Evolutionary conservation across 2,113 vertebrate genomes (phyloP), one percentile per base, ranked within the genome.

Genomic region (Anolis sagrei): DNA sequence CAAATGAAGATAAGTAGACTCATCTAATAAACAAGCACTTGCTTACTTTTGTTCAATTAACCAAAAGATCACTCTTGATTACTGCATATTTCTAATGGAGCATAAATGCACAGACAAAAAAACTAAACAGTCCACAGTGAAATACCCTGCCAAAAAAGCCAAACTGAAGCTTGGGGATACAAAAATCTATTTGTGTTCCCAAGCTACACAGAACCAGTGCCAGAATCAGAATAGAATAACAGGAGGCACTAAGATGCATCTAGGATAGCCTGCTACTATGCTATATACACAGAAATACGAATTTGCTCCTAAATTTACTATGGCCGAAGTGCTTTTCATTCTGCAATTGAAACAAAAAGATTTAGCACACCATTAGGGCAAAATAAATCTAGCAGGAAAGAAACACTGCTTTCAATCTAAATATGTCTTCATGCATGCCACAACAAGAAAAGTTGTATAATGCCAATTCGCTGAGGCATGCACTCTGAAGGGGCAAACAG

Each of bases 121-220:
- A 44, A 90, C 3, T 3, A 81, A 44, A 82, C 36, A 32, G 72
- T 1, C 32, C 85, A 84, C 77, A 80, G 1, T 11, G 73, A 3
- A 21, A 9, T 74, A 64, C 32, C 44, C 48, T 0, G 1, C 29
- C 27, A 85, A 88, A 36, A 83, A 87, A 81, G 88, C 39, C 85
- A 49, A 39, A 77, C 27, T 72, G 68, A 27, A 54, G 21, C 32
- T 25, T 27, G 11, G 64, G 2, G 61, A 9, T 25, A 9, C 76
- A 74, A 83, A 79, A 68, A 84, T 92, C 32, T 68, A 78, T 16
- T 44, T 86, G 34, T 51, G 79, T 78, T 86, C 21, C 77, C 23
- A 85, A 86, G 88, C 82, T 83, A 89, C 48, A 76, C 81, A 76
- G 48, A 86, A 90, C 78, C 1, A 80, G 86, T 93, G 77, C 44